These are phyloP conservation scores for Agriopis leucophaearia DNA, from an alignment of 2,888 invertebrate species.

Conservation along the genomic window DNA sequence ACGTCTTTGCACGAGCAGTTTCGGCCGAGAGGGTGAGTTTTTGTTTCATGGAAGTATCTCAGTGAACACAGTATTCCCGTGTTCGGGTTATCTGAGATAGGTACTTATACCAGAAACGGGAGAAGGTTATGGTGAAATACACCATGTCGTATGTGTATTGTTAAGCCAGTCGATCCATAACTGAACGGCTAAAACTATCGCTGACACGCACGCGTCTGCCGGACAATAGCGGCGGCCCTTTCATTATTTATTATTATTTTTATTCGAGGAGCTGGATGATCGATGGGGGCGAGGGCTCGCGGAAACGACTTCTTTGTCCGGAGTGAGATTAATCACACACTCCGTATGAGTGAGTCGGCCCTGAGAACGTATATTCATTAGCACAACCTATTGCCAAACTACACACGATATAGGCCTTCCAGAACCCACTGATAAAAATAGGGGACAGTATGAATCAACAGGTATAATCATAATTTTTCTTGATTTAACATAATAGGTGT, in stretches of 20 bases:
- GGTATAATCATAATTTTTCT: too few relatives aligned
- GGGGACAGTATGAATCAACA: too few relatives aligned
- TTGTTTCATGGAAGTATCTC: too few relatives aligned
- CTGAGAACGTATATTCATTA: conserved; percentile 77
- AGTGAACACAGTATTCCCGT: neutral
- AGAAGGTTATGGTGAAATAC: neutral
- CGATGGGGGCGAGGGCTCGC: conserved; percentile 76
- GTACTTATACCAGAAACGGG: neutral
- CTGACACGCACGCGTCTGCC: conserved; percentile 76
- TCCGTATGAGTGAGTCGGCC: conserved; percentile 71
- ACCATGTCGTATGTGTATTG: conserved; percentile 34
- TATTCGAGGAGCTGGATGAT: conserved; percentile 81
- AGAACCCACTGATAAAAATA: neutral
- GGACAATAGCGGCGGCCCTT: conserved; percentile 74
- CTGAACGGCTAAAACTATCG: conserved; percentile 65
- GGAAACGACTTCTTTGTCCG: conserved; percentile 81
- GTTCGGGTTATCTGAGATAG: neutral
- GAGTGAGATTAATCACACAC: conserved; percentile 79
- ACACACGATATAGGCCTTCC: conserved; percentile 13
- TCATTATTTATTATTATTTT: conserved; percentile 83
- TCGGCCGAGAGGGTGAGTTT: neutral
- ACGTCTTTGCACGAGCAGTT: neutral
- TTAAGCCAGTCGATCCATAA: conserved; percentile 55
- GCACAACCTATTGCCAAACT: conserved; percentile 61
- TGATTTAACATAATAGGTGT: too few relatives aligned